Base-by-base conservation (phyloP, 2,797 vertebrate genomes). In the Falco concolor region DNA sequence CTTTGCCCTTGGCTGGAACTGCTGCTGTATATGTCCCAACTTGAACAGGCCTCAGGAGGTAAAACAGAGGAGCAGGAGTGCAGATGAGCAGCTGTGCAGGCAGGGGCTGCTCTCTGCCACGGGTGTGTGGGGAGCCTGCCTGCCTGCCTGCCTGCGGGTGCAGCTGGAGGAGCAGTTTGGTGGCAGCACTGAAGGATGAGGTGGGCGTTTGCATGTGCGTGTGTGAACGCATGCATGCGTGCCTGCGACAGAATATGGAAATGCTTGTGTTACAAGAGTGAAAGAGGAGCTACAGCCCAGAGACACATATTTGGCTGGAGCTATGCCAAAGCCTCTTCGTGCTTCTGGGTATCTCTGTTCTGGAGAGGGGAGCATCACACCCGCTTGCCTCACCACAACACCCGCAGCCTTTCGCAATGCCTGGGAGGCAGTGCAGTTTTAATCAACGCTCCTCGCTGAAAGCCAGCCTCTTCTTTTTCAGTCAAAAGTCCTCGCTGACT, bases 361-460 rank as follows among this genome's bases (percentile, higher is more conserved):
- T 0, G 2, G 25, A 69, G 30, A 0, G 0, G 30, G 73, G 38
- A 89, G 28, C 84, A 30, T 38, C 0, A 0, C 61, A 19, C 20
- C 49, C 2, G 0, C 74, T 45, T 68, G 36, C 25, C 49, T 38
- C 67, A 6, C 9, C 18, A 0, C 57, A 23, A 13, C 34, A 13
- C 72, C 80, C 4, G 4, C 83, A 54, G 85, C 50, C 10, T 28
- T 47, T 50, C 0, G 5, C 63, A 32, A 80, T 4, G 80, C 80
- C 81, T 32, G 67, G 42, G 54, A 72, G 69, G 40, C 54, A 52
- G 27, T 1, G 53, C 8, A 3, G 53, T 16, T 94, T 91, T 80
- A 68, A 75, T 72, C 80, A 20, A 64, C 73, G 65, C 28, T 90
- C n/a, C 53, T 63, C 0, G 6, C 57, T 67, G 86, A 69, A 76